Conservation (phyloP, 2,888 invertebrate genomes). For the Nebria salina region DNA sequence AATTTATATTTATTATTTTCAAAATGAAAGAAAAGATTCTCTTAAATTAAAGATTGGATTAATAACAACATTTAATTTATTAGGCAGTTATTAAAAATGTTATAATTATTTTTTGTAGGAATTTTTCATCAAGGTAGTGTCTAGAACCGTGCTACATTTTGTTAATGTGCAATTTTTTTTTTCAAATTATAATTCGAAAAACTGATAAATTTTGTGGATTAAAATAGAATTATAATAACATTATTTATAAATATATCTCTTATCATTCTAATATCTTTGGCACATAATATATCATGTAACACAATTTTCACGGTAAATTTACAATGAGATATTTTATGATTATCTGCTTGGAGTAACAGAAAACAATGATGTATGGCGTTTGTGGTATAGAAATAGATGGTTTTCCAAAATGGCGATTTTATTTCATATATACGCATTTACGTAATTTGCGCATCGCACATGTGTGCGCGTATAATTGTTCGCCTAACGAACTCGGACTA, state of each 20-base stretch:
- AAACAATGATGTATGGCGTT: slow-evolving; percentile 15
- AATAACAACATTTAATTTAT: slow-evolving; percentile 3
- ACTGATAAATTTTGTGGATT: slow-evolving; percentile 29
- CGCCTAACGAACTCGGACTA: neutral
- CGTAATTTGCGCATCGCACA: neutral
- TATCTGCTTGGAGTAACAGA: slow-evolving; percentile 31
- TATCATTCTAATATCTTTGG: slow-evolving; percentile 43
- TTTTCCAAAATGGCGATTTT: neutral
- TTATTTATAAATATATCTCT: slow-evolving; percentile 35
- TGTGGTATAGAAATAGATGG: neutral
- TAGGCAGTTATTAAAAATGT: slow-evolving; percentile 36
- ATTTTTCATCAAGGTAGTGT: slow-evolving; percentile 49
- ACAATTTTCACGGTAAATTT: slow-evolving; percentile 2
- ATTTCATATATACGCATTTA: too few relatives aligned
- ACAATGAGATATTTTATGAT: slow-evolving; percentile 36
- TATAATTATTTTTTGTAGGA: slow-evolving; percentile 29
- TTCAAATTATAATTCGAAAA: slow-evolving; percentile 35
- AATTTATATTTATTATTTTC: slow-evolving; percentile 46
- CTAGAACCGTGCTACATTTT: slow-evolving; percentile 51
- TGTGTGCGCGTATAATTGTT: neutral
- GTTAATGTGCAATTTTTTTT: slow-evolving; percentile 31
- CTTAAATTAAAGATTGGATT: slow-evolving; percentile 12
- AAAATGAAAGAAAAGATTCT: slow-evolving; percentile 33
- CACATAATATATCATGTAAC: slow-evolving; percentile 31
- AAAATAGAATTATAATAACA: slow-evolving; percentile 42